phyloP scores from a whole-genome alignment of 2,888 invertebrate species.

The Athalia rosae region DNA sequence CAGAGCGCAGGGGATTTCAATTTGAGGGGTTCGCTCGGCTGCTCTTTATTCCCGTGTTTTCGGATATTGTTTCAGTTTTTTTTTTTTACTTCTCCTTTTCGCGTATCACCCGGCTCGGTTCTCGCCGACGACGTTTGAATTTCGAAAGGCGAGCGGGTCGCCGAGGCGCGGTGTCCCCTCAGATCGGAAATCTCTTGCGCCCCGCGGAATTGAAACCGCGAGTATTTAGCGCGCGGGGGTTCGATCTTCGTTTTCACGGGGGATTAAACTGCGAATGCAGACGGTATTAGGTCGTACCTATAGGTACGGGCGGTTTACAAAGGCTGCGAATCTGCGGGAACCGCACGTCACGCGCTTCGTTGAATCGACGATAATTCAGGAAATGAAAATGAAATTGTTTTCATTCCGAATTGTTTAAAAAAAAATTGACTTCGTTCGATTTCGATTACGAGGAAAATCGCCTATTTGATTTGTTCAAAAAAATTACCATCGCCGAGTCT shows the following conservation, averaged over 20 bases:
- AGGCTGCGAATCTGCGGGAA: conserved; percentile 2
- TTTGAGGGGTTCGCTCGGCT: not conserved
- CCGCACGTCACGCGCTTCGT: conserved; percentile 4
- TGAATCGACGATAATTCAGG: conserved; percentile 6
- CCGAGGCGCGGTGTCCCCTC: not conserved
- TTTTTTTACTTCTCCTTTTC: not conserved
- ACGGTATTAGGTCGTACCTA: not conserved
- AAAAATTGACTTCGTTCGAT: conserved; percentile 6
- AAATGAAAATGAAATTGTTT: conserved; percentile 18
- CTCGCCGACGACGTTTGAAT: too few relatives aligned
- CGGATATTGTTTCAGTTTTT: not conserved
- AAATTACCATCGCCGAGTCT: not conserved
- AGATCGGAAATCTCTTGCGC: not conserved
- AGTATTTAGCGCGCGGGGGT: not conserved
- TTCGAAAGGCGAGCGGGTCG: too few relatives aligned
- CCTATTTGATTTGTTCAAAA: not conserved
- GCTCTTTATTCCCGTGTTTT: not conserved
- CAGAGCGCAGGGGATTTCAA: not conserved
- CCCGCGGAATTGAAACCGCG: not conserved
- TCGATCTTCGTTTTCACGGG: conserved; percentile 32
- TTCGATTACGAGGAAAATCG: not conserved
- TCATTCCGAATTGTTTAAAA: too few relatives aligned
- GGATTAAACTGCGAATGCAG: conserved; percentile 21
- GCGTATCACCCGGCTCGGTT: too few relatives aligned
- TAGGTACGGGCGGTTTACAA: too few relatives aligned